Base-by-base conservation (phyloP, 2,888 invertebrate genomes). In the Sycophila texana region DNA sequence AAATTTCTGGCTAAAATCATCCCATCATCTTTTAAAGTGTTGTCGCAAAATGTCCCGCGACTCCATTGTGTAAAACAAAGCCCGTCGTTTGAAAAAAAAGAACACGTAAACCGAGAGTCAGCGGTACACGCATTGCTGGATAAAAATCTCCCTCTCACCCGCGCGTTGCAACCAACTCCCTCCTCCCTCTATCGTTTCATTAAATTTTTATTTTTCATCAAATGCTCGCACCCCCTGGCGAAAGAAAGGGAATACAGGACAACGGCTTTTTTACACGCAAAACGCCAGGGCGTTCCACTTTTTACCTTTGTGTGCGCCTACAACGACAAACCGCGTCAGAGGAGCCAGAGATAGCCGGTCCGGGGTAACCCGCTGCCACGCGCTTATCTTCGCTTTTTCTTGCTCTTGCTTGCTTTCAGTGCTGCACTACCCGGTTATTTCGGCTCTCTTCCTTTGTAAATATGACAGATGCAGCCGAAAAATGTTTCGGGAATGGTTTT, bases 171-270 rank as follows among this genome's bases (percentile, higher is more conserved):
- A 1, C 51, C 20, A 1, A 4, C 5, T 58, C 57, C 60, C 47
- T 16, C 51, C n/a, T 20, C 5, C 16, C 57, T 61, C 26, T 67
- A 79, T 79, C 39, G 39, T 75, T 79, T 75, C 72, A 79, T 79
- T 72, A 79, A 79, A 79, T 79, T 71, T 72, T 74, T 79, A 79
- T 79, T 75, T 79, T 75, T 67, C 66, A 55, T 70, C 66, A 72
- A 75, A 26, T 67, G 16, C 20, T 55, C 63, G 22, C 39, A 30
- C 51, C 39, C 30, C 39, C 30, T 18, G 4, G 3, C 30, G 14
- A 20, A 49, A 22, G 60, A 10, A 39, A 18, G 14, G 67, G 53
- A 72, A 71, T 47, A 68, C 39, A 47, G 51, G 66, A 20, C 65
- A 79, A 79, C 65, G 51, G 53, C 57, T 67, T 67, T 71, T 70